Evolutionary conservation across 2,113 vertebrate genomes (phyloP).

Genomic region (Hippolais icterina): DNA sequence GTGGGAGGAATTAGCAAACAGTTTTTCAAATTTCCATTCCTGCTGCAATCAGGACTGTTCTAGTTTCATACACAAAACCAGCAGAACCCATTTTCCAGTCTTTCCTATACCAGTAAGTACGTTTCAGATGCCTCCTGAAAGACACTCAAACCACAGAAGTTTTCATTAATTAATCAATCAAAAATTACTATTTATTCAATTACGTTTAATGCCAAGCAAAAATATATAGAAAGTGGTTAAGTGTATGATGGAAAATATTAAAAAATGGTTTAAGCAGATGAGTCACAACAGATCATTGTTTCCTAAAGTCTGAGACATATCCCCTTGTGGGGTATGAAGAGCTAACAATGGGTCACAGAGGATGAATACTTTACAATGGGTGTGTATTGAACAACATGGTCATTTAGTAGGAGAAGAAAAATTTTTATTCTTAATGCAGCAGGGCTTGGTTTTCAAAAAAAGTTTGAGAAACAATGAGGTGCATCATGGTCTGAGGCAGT

Average conservation of each 20-base stretch:
- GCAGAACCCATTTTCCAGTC: neutral
- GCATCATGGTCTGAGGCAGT: neutral
- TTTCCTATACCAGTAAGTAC: neutral
- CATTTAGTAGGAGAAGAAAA: neutral
- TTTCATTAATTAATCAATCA: neutral
- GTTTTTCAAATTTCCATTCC: neutral
- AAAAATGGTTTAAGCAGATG: neutral
- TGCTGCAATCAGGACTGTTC: neutral
- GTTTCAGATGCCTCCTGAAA: neutral
- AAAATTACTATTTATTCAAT: neutral
- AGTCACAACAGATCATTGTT: conserved; percentile 6
- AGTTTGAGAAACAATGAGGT: neutral
- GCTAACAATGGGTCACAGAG: neutral
- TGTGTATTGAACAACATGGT: neutral
- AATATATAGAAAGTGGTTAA: neutral
- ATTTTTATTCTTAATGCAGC: neutral
- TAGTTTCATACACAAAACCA: neutral
- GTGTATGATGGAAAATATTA: neutral
- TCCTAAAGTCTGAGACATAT: neutral
- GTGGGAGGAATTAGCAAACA: neutral
- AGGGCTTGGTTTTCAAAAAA: neutral
- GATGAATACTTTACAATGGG: neutral
- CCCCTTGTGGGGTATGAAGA: neutral
- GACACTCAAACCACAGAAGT: neutral
- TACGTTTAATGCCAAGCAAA: neutral